A percentile compares a stretch with the other conserved stretches of the same genome.
phyloP scores from a whole-genome alignment of 2,888 invertebrate species.

The Trichopria drosophilae region DNA sequence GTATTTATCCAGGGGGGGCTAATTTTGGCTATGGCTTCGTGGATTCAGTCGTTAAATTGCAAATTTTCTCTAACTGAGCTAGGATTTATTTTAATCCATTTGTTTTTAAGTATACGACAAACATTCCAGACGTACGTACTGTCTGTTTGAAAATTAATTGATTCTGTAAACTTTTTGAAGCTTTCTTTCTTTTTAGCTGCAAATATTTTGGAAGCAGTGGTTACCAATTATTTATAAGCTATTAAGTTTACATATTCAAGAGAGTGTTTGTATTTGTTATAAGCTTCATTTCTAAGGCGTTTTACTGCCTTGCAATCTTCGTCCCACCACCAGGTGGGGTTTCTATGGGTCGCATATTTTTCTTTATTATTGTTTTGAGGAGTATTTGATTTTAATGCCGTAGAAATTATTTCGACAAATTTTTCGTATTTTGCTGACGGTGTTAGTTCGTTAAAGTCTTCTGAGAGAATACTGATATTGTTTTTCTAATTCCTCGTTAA shows the following conservation, averaged over 20 bases:
- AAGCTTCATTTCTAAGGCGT: constrained; percentile 13
- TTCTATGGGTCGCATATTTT: constrained; percentile 6
- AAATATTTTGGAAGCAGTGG: constrained; percentile 16
- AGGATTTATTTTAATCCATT: constrained; percentile 6
- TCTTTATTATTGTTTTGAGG: constrained; percentile 9
- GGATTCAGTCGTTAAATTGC: background rate
- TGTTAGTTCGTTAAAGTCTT: too few species aligned
- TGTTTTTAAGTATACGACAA: constrained; percentile 4
- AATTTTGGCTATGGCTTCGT: background rate
- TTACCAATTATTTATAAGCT: constrained; percentile 23
- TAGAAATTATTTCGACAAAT: constrained; percentile 12
- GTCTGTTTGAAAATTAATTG: constrained; percentile 2
- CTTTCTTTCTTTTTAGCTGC: background rate
- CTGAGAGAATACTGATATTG: too few species aligned
- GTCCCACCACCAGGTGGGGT: constrained; percentile 30
- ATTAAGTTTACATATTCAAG: constrained; percentile 11
- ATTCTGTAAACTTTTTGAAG: constrained; percentile 18
- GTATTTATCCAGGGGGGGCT: background rate
- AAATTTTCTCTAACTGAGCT: background rate
- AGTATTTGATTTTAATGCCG: constrained; percentile 10
- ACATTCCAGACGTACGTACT: constrained; percentile 9
- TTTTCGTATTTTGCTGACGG: constrained; percentile 23
- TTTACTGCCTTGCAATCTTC: constrained; percentile 17
- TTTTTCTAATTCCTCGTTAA: too few species aligned
- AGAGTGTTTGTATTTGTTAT: constrained; percentile 22